Evolutionary conservation across 2,888 invertebrate species (phyloP), one percentile per base, ranked within the genome.

Genomic region (Orthosia gracilis): DNA sequence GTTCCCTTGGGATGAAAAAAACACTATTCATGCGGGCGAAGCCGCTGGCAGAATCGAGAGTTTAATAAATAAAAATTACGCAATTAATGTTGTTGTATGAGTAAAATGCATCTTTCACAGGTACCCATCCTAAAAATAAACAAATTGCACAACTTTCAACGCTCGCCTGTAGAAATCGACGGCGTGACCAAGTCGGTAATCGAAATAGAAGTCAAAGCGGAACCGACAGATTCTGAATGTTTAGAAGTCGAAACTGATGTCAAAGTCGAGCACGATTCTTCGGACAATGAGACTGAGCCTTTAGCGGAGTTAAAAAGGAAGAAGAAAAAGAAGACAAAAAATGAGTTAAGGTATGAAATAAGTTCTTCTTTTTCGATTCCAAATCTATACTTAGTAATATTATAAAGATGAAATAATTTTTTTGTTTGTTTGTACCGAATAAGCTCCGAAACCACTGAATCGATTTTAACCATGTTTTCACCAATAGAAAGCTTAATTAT

Each of bases 201-300:
- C 0, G 59, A 31, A 12, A 9, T 55, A 13, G 74, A 78, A 57
- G n/a, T 77, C 0, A 87, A 86, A 40, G n/a, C 71, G 0, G 76
- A 78, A 31, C 31, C 40, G 0, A 21, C 17, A 0, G 73, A 82
- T 4, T 11, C 52, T 0, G 58, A 68, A 5, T 52, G 23, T 3
- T 3, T 69, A 1, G 72, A 73, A 7, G 58, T 87, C 0, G 75
- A 85, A 0, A 92, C 89, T 0, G 91, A 94, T 15, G 76, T 94
- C 0, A 94, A 93, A 87, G 84, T 91, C 0, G 93, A 94, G 77
- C 86, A 87, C 7, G 91, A 92, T 5, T 85, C 77, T 9, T 91
- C 91, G 0, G 92, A 94, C 61, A 73, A 47, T 17, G 92, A 93
- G 66, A 81, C 82, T 0, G 91, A 91, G 21, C 92, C 92, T 0